A percentile compares a stretch with the other conserved stretches of the same genome.
phyloP scores from a whole-genome alignment of 2,888 invertebrate genomes.

The Lycaena phlaeas region DNA sequence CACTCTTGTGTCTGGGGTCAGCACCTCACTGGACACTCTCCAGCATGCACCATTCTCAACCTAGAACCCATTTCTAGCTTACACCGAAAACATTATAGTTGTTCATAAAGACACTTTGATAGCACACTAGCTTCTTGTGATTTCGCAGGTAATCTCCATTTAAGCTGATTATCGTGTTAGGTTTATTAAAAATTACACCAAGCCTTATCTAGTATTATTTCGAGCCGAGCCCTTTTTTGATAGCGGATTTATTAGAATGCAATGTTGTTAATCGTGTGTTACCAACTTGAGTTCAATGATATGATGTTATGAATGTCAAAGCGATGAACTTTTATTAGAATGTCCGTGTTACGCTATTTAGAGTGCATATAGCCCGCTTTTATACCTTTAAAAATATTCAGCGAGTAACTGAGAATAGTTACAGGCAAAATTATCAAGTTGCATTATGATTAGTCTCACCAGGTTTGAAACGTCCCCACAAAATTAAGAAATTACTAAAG shows the following conservation, averaged over 20 bases:
- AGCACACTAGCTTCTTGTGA: conserved; percentile 35
- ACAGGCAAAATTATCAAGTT: conserved; percentile 60
- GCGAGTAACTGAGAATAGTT: conserved; percentile 53
- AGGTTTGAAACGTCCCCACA: conserved; percentile 63
- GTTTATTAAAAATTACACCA: conserved; percentile 46
- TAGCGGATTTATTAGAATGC: conserved; percentile 60
- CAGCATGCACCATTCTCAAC: conserved; percentile 70
- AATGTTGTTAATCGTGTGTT: conserved; percentile 60
- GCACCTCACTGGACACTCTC: conserved; percentile 54
- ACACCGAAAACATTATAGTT: conserved; percentile 60
- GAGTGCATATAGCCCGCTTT: conserved; percentile 56
- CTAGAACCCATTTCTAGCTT: conserved; percentile 70
- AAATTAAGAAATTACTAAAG: conserved; percentile 70
- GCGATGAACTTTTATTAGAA: conserved; percentile 72
- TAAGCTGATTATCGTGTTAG: conserved; percentile 62
- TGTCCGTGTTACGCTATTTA: conserved; percentile 69
- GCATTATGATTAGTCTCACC: conserved; percentile 57
- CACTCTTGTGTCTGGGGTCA: conserved; percentile 66
- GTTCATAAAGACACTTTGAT: conserved; percentile 39
- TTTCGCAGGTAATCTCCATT: conserved; percentile 40
- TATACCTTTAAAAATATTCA: conserved; percentile 31
- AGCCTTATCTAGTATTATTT: conserved; percentile 54
- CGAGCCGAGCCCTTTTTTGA: conserved; percentile 62
- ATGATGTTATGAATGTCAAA: conserved; percentile 71
- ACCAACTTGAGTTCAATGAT: conserved; percentile 59